Evolutionary conservation across 2,797 vertebrate species (phyloP).

Genomic region (Intellagama lesueurii): DNA sequence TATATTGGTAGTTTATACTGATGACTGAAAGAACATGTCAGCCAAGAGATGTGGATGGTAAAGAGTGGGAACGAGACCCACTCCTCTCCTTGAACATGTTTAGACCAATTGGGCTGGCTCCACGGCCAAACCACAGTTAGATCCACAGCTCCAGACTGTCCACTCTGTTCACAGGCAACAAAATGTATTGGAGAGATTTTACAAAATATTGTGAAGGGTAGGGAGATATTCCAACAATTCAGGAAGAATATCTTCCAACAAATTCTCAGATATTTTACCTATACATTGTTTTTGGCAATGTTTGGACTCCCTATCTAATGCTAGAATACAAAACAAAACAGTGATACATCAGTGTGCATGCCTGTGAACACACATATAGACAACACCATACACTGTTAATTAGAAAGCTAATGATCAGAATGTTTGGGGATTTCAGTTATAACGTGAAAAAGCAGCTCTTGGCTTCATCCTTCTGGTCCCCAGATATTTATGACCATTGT

Average conservation of each 20-base stretch:
- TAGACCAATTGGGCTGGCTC: not conserved
- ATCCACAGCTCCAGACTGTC: too few species aligned
- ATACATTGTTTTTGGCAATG: not conserved
- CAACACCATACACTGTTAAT: not conserved
- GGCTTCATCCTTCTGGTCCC: not conserved
- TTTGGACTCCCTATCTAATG: not conserved
- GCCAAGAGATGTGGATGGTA: not conserved
- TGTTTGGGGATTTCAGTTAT: not conserved
- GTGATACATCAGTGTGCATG: too few species aligned
- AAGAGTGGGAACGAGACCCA: not conserved
- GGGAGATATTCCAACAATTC: not conserved
- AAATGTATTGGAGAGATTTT: too few species aligned
- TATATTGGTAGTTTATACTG: not conserved
- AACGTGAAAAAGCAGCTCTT: not conserved
- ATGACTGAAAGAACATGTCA: not conserved
- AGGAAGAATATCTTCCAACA: not conserved
- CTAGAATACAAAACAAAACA: not conserved
- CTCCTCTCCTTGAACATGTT: not conserved
- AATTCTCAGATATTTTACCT: not conserved
- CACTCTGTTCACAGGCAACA: not conserved
- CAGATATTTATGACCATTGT: conserved; percentile 1
- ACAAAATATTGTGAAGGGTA: not conserved
- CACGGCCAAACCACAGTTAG: too few species aligned
- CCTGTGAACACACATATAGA: not conserved
- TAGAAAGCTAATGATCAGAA: not conserved